Base-by-base conservation (phyloP, 2,113 vertebrate genomes). In the Cyprinus carpio region DNA sequence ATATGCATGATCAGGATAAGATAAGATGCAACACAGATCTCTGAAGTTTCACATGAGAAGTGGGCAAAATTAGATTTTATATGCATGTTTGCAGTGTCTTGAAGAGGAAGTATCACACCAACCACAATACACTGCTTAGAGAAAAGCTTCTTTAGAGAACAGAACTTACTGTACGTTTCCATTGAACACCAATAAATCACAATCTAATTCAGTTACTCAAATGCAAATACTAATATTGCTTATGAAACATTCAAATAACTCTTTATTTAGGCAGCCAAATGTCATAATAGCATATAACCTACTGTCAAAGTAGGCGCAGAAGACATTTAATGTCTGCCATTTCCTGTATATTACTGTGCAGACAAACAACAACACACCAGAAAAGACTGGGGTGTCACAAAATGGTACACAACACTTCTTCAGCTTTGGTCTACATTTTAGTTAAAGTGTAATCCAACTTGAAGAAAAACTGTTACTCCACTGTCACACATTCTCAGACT, bases 1-100 rank as follows among this genome's bases (percentile, higher is more conserved):
- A 76, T 76, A 18, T 54, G 75, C 75, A 51, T 29, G 25, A 76
- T 76, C 75, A 29, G 54, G 75, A 51, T 76, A 76, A 76, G 27
- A 75, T 46, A 76, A 54, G 46, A 54, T 51, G 75, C 49, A 54
- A 16, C 25, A 11, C 49, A 12, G 49, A 76, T 76, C 46, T 76
- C 27, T 54, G 4, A 54, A 51, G 49, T 76, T 76, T 76, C 75
- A 29, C 4, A 76, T 76, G 75, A 76, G 46, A 4, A 56, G 75
- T 54, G 46, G 75, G 75, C 75, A 31, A 72, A 54, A 29, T 51
- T 76, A 16, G 49, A 76, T 25, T 29, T 16, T 31, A 29, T 10
- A 54, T 46, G 74, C 75, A 27, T 6, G 72, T 54, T 31, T 76
- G 75, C 75, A 76, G 25, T 75, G n/a, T 9, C 25, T 10, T 54